These are phyloP conservation scores for Drosophila heteroneura DNA, from an alignment of 2,888 invertebrate genomes.

Conservation along the genomic window DNA sequence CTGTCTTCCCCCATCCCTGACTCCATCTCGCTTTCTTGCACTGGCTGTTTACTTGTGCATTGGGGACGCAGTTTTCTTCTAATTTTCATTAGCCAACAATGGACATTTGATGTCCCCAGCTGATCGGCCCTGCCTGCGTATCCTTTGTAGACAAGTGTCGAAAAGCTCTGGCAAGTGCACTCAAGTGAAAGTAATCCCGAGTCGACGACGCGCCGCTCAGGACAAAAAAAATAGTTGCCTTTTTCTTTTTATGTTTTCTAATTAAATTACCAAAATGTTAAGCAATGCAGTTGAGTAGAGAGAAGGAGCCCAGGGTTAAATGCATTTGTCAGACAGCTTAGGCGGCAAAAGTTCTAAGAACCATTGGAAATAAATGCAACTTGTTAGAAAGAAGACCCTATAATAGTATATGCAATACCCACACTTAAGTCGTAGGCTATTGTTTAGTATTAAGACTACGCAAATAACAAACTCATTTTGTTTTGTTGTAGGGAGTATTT, in stretches of 20 bases:
- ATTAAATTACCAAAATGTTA: constrained; percentile 66
- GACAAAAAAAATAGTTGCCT: constrained; percentile 16
- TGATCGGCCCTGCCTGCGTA: constrained; percentile 29
- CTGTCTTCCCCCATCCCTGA: neutral
- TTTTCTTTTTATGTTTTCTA: constrained; percentile 54
- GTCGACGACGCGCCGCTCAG: constrained; percentile 11
- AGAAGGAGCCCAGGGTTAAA: neutral
- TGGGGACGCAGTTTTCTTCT: constrained; percentile 63
- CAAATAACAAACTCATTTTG: neutral
- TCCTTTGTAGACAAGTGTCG: constrained; percentile 55
- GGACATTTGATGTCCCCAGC: constrained; percentile 59
- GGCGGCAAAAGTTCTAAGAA: constrained; percentile 31
- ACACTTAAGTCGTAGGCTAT: neutral
- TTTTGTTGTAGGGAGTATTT: neutral
- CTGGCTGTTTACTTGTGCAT: constrained; percentile 39
- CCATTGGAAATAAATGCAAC: constrained; percentile 29
- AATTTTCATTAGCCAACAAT: constrained; percentile 73
- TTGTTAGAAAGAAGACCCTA: neutral
- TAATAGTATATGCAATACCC: neutral
- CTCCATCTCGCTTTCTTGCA: constrained; percentile 5
- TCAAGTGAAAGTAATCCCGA: constrained; percentile 78
- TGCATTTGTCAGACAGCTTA: constrained; percentile 26
- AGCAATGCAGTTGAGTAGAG: constrained; percentile 26
- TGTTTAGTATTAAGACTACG: neutral
- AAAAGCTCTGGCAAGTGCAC: constrained; percentile 57